phyloP scores from a whole-genome alignment of 2,888 invertebrate genomes.

The Trachelus tabidus region DNA sequence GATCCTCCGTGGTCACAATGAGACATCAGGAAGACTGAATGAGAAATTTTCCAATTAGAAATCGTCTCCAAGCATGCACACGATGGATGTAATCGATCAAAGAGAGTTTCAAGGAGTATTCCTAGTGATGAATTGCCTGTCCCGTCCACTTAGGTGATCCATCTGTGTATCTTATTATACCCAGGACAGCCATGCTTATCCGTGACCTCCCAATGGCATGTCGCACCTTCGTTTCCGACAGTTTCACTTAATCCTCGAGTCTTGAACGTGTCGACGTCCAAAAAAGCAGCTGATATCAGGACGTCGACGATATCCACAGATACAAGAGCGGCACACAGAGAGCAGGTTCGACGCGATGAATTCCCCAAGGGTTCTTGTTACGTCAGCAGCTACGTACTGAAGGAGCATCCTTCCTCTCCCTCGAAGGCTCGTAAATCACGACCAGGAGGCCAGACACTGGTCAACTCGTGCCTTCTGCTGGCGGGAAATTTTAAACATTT shows the following conservation, averaged over 20 bases:
- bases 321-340: background rate
- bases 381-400: background rate
- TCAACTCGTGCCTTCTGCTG: background rate
- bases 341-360: background rate
- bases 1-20: background rate
- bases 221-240: background rate
- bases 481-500: background rate
- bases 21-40: background rate
- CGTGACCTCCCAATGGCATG: background rate
- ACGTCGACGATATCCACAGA: background rate
- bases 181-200: constrained; percentile 23
- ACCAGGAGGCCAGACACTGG: background rate
- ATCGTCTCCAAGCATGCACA: background rate
- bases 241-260: background rate
- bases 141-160: constrained; percentile 33
- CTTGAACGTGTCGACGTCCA: background rate
- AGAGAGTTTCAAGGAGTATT: constrained; percentile 7
- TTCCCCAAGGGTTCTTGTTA: background rate
- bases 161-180: constrained; percentile 37
- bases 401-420: background rate
- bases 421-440: background rate
- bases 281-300: background rate
- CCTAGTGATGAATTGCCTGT: constrained; percentile 36
- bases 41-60: background rate
- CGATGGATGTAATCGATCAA: constrained; percentile 26